Evolutionary conservation across 2,888 invertebrate genomes (phyloP).

Genomic region (Hartigia nigra): DNA sequence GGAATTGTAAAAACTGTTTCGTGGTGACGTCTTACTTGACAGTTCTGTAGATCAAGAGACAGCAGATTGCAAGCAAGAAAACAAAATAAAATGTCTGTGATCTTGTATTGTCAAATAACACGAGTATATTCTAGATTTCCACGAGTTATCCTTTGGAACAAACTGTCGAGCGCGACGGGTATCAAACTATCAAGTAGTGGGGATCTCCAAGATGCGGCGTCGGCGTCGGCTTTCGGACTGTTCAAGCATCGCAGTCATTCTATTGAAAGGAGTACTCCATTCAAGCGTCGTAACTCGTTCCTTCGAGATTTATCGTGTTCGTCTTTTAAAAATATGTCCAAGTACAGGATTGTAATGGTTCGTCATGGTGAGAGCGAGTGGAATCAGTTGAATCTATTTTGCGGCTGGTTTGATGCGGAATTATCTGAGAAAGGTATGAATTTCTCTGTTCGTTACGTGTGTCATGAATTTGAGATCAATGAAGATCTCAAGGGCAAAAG

Average conservation of each 20-base stretch:
- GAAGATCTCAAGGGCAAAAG: slow-evolving; percentile 53
- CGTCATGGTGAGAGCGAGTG: slow-evolving; percentile 76
- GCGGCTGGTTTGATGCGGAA: slow-evolving; percentile 74
- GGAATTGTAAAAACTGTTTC: background rate
- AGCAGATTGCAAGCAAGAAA: background rate
- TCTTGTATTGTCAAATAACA: background rate
- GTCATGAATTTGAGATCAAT: background rate
- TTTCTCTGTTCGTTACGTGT: slow-evolving; percentile 20
- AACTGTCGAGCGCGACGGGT: background rate
- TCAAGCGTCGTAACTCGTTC: background rate
- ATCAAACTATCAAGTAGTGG: background rate
- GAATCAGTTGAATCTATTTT: slow-evolving; percentile 74
- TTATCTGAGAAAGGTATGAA: slow-evolving; percentile 71
- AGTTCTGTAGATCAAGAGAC: background rate
- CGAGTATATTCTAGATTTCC: background rate
- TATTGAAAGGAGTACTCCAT: slow-evolving; percentile 21
- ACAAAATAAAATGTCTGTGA: background rate
- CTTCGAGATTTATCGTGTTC: slow-evolving; percentile 13
- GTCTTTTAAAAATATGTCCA: slow-evolving; percentile 55
- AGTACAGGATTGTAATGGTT: slow-evolving; percentile 73
- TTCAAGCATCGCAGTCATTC: background rate
- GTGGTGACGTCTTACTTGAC: background rate
- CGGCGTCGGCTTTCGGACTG: background rate
- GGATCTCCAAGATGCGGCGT: background rate
- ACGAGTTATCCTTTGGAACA: background rate